These are phyloP conservation scores for Uloborus diversus DNA, from an alignment of 1,140 invertebrate genomes.

Conservation along the genomic window DNA sequence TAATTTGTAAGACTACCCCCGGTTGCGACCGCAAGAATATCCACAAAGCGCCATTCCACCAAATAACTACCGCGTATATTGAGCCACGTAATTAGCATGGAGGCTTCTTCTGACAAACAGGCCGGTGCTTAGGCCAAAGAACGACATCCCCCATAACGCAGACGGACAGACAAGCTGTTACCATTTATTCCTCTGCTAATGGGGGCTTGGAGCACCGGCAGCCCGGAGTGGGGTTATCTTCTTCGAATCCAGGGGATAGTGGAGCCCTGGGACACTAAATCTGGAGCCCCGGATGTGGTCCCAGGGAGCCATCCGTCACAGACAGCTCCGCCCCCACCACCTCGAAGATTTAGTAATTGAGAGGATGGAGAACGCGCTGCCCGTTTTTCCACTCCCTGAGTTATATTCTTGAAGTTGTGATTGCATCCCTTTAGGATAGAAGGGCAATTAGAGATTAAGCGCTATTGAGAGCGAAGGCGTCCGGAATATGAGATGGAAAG, in stretches of 20 bases:
- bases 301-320: slow-evolving; percentile 52
- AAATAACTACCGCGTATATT: slow-evolving; percentile 34
- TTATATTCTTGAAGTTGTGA: too few species aligned
- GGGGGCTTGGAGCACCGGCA: not conserved
- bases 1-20: slow-evolving; percentile 38
- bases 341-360: slow-evolving; percentile 20
- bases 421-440: too few species aligned
- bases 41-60: slow-evolving; percentile 4
- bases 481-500: too few species aligned
- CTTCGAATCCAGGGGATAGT: slow-evolving; percentile 38
- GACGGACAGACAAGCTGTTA: not conserved
- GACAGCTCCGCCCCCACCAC: slow-evolving; percentile 21
- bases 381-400: not conserved
- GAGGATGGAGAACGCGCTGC: slow-evolving; percentile 5
- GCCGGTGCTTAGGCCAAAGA: slow-evolving; percentile 47
- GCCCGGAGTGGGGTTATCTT: slow-evolving; percentile 32
- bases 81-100: slow-evolving; percentile 41
- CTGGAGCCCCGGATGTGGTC: slow-evolving; percentile 43
- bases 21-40: not conserved
- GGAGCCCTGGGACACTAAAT: slow-evolving; percentile 48
- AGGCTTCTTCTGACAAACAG: slow-evolving; percentile 28
- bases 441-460: slow-evolving; percentile 51
- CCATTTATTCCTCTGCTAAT: slow-evolving; percentile 25
- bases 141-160: slow-evolving; percentile 25
- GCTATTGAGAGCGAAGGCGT: too few species aligned